Percentiles rank a stretch among this genome's conserved stretches.
phyloP scores from a whole-genome alignment of 2,113 vertebrate genomes.

The Heteronetta atricapilla region DNA sequence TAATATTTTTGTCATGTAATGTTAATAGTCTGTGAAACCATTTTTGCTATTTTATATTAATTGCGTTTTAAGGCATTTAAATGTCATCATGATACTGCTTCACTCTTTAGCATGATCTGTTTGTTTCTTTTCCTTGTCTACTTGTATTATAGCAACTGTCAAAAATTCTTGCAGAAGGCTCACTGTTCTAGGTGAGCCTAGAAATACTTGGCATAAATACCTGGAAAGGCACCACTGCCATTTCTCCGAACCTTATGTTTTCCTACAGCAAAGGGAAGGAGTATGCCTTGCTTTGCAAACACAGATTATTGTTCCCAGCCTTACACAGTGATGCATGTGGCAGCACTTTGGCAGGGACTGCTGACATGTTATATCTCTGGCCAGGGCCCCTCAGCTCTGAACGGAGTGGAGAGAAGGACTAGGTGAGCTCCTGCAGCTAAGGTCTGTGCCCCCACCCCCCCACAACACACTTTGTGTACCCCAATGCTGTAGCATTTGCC shows the following conservation, averaged over 20 bases:
- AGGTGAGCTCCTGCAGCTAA: not conserved
- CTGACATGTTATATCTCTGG: not conserved
- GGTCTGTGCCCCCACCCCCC: fast-evolving
- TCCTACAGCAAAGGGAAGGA: not conserved
- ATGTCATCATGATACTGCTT: not conserved
- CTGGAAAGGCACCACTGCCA: not conserved
- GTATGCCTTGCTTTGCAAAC: not conserved
- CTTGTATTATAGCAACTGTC: not conserved
- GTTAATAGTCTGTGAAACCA: conserved; percentile 23
- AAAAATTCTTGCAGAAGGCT: not conserved
- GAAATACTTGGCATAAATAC: not conserved
- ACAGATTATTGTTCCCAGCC: not conserved
- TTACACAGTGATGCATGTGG: too few species aligned
- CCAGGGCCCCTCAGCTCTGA: not conserved
- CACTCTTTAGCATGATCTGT: not conserved
- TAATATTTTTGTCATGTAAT: not conserved
- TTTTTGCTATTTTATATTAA: conserved; percentile 15
- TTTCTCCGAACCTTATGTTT: not conserved
- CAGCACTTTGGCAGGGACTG: not conserved
- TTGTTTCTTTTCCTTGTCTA: not conserved
- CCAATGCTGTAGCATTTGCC: not conserved
- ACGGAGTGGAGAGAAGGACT: not conserved
- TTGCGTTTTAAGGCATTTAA: not conserved
- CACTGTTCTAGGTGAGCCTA: not conserved
- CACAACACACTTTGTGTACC: not conserved